Conservation (phyloP, 2,888 invertebrate species). For the Melinaea menophilus region DNA sequence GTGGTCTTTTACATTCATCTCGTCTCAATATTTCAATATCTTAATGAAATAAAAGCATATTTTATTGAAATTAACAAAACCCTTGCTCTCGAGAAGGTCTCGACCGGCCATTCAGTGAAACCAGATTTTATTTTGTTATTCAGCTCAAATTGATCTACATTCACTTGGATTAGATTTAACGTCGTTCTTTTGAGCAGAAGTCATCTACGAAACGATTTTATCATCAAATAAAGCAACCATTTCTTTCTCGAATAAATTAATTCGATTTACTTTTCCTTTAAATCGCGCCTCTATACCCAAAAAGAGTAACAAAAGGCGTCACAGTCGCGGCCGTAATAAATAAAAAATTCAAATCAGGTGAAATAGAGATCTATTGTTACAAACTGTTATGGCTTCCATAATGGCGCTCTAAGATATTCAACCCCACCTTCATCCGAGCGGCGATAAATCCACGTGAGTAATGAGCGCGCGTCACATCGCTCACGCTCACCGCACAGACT, state of each 20-base stretch:
- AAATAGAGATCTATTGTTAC: conserved; percentile 21
- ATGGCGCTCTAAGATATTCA: conserved; percentile 17
- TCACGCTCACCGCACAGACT: conserved; percentile 7
- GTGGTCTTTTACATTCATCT: too few species aligned
- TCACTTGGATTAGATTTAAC: conserved; percentile 17
- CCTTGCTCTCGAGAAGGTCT: background rate
- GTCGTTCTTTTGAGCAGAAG: conserved; percentile 21
- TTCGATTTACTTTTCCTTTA: conserved; percentile 15
- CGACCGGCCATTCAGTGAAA: conserved; percentile 5
- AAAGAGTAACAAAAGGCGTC: too few species aligned
- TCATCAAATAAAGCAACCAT: conserved; percentile 18
- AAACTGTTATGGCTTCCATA: conserved; percentile 22
- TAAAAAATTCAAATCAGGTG: conserved; percentile 13
- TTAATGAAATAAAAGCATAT: conserved; percentile 3
- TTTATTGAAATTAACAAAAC: background rate
- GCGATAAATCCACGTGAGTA: conserved; percentile 25
- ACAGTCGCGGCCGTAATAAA: background rate
- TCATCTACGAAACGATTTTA: conserved; percentile 27
- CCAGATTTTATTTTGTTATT: conserved; percentile 12
- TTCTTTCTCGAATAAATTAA: conserved; percentile 25
- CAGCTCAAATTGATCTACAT: conserved; percentile 19
- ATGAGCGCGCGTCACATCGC: conserved; percentile 14
- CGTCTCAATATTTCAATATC: background rate
- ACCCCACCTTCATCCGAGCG: conserved; percentile 19
- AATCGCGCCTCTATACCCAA: too few species aligned